Percentiles rank a stretch among this genome's conserved stretches.
phyloP scores from a whole-genome alignment of 2,797 vertebrate species.

The Sphenopsis melanotis region DNA sequence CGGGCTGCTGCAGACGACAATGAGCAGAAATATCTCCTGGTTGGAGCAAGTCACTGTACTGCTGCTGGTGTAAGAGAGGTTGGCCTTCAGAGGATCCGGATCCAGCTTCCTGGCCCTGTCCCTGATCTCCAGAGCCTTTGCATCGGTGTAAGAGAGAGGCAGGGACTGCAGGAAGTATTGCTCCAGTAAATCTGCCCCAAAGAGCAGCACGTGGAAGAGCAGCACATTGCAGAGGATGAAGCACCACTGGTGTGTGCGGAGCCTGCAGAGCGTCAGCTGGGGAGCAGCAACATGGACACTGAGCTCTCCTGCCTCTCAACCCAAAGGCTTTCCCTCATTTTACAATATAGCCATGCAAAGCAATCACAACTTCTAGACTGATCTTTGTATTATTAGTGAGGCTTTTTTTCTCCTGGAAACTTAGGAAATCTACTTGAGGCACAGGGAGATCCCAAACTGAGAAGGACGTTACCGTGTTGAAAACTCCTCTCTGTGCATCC shows the following conservation, averaged over 20 bases:
- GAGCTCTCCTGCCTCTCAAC: background rate
- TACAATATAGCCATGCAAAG: background rate
- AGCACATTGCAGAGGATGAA: conserved; percentile 89
- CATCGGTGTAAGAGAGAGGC: conserved; percentile 80
- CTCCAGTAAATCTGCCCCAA: conserved; percentile 89
- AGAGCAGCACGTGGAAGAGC: conserved; percentile 88
- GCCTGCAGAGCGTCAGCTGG: conserved; percentile 82
- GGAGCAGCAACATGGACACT: background rate
- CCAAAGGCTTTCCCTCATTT: background rate
- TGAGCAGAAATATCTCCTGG: conserved; percentile 83
- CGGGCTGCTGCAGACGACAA: conserved; percentile 81
- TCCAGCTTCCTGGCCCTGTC: conserved; percentile 86
- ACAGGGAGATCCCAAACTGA: background rate
- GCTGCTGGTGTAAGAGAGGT: conserved; percentile 74
- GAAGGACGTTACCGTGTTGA: rapidly evolving
- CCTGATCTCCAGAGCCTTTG: conserved; percentile 77
- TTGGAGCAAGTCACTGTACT: conserved; percentile 71
- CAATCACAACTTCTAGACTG: background rate
- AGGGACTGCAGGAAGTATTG: conserved; percentile 86
- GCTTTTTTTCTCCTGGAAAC: background rate
- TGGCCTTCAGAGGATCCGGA: conserved; percentile 68
- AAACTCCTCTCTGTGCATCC: background rate
- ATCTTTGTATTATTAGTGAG: background rate
- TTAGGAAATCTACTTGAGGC: background rate
- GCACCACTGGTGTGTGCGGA: conserved; percentile 93